Percentiles rank a stretch among this genome's conserved stretches.
Evolutionary conservation across 92 coral and sea anemone species (phyloP).

Genomic region (Porites lobata): DNA sequence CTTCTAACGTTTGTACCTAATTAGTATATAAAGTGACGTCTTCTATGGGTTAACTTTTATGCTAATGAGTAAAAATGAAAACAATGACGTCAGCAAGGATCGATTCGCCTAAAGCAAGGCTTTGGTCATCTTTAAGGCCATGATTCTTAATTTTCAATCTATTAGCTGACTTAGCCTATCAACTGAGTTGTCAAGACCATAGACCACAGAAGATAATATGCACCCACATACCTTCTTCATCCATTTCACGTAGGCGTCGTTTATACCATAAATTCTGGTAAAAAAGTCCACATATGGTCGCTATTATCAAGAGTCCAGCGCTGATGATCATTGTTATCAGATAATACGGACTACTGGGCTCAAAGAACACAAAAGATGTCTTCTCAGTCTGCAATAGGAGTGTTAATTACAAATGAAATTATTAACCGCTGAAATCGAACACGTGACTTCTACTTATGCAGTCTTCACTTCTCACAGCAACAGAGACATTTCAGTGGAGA

Average conservation of each 20-base stretch:
- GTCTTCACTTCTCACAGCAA: background rate
- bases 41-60: too few species aligned
- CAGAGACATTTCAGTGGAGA: too few species aligned
- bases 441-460: background rate
- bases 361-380: constrained; percentile 26
- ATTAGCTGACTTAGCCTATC: too few species aligned
- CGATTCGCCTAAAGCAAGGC: too few species aligned
- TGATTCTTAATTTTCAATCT: too few species aligned
- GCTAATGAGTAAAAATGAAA: too few species aligned
- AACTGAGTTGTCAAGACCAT: too few species aligned
- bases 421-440: background rate
- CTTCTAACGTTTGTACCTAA: too few species aligned
- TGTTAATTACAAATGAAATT: background rate
- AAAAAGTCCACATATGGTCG: constrained; percentile 13
- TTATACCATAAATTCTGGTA: constrained; percentile 27
- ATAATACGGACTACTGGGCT: constrained; percentile 42
- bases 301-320: constrained; percentile 1
- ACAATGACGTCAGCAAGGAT: too few species aligned
- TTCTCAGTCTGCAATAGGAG: background rate
- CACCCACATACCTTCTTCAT: constrained; percentile 12
- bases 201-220: too few species aligned
- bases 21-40: too few species aligned
- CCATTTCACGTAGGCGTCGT: background rate
- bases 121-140: too few species aligned
- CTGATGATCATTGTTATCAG: constrained; percentile 11